Base-by-base conservation (phyloP, 1,140 invertebrate genomes). In the Lepidotrigona ventralis region DNA sequence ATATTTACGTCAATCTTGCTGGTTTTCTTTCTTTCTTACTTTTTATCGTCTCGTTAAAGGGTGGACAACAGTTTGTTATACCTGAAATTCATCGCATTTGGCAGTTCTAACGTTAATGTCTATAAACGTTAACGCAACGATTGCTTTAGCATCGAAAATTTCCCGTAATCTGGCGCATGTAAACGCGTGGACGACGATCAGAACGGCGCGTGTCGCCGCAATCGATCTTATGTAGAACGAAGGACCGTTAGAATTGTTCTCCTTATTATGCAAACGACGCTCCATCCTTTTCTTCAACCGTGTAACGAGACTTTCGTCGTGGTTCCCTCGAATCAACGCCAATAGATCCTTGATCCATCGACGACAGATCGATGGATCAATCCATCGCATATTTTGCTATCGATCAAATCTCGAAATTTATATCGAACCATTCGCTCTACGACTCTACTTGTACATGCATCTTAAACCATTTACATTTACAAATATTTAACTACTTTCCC, bases 171-270 rank as follows among this genome's bases (percentile, higher is more conserved):
- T 8, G 33, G 39, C 33, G 33, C 68, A 46, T 12, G 68, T n/a
- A 70, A 70, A 46, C 68, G 68, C 68, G 23, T n/a, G 39, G 23
- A 70, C 39, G 33, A 15, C 58, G 1, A 63, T 63, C 9, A 63
- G 60, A 82, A 19, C 19, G 56, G 74, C 29, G 73, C 73, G 69
- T 83, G 74, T 71, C 81, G 74, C 56, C 29, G 73, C 72, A 77
- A 86, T 86, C 85, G 76, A 86, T 84, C 82, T 72, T 71, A 76
- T 72, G 70, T 71, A 46, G 77, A 86, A 26, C 85, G 72, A 14
- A 23, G 69, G 77, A 86, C 83, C 85, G 85, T 86, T 86, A 86
- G 77, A 84, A 84, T 84, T 84, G 77, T 86, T 81, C 77, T 73
- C 77, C 71, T 84, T 84, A 84, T 86, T 79, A 86, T 84, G 85